Evolutionary conservation across 2,797 vertebrate genomes (phyloP), one percentile per base, ranked within the genome.

Genomic region (Lycodopsis pacificus): DNA sequence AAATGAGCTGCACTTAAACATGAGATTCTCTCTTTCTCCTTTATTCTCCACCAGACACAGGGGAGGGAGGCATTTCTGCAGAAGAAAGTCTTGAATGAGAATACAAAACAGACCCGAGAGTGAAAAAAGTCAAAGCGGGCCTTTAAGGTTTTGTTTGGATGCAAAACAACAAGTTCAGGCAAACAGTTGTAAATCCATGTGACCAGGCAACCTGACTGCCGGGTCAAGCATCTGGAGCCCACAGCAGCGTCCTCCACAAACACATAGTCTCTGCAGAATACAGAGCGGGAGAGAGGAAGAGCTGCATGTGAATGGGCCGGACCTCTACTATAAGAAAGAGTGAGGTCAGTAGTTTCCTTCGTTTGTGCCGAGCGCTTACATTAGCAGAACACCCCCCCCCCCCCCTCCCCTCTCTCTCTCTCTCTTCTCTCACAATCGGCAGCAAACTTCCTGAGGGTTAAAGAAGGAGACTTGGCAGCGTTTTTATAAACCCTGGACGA

Each of bases 141-240:
- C 79, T 86, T 83, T 65, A 76, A 77, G 63, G 71, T 86, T 81
- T 69, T 82, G 89, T 85, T 88, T 90, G 80, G 84, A 91, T 89
- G 84, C 87, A 85, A 77, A 85, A 82, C 79, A 86, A 79, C 78
- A 79, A 83, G 81, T 80, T 76, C 65, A 82, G 80, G 70, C 78
- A 84, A 91, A 88, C 77, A 86, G 86, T 91, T 88, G 89, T 91
- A 91, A 82, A 83, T 83, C 58, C 67, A 82, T 92, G 90, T 92
- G 90, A 86, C 92, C 87, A 91, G 81, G 95, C 93, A 95, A 96
- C 94, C 77, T 85, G 86, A 89, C 89, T 93, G 91, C 86, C 81
- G 84, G 90, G 87, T 86, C 83, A 94, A 93, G 93, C 94, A 94
- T 94, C 94, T 93, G 92, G 82, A 91, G 83, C 81, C 76, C 88